Percentiles rank a stretch among this genome's conserved stretches.
These are phyloP conservation scores for Eudemis profundana DNA, from an alignment of 2,888 invertebrate species.

Conservation along the genomic window DNA sequence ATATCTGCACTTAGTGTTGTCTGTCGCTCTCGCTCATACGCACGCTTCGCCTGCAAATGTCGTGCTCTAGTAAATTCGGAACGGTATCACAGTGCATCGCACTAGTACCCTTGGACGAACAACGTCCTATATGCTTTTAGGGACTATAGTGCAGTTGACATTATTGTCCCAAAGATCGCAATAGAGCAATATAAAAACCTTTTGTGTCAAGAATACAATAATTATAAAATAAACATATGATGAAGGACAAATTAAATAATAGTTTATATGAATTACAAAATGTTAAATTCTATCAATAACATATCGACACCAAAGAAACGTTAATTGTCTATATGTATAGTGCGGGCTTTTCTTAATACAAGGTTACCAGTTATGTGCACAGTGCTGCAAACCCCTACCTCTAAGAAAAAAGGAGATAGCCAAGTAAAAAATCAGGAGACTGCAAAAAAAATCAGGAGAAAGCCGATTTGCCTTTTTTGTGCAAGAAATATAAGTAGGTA, in stretches of 20 bases:
- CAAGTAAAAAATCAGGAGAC: too few species aligned
- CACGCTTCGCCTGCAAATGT: slow-evolving; percentile 17
- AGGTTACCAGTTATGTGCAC: slow-evolving; percentile 3
- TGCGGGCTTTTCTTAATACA: too few species aligned
- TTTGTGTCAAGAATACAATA: not conserved
- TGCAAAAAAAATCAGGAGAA: too few species aligned
- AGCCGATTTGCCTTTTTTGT: too few species aligned
- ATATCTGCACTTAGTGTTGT: not conserved
- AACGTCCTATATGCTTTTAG: not conserved
- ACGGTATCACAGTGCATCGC: slow-evolving; percentile 35
- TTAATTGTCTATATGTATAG: slow-evolving; percentile 1
- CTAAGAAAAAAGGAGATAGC: too few species aligned
- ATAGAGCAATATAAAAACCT: not conserved
- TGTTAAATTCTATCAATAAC: too few species aligned
- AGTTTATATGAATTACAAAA: too few species aligned
- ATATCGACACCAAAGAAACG: too few species aligned
- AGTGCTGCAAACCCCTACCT: too few species aligned
- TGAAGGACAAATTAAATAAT: too few species aligned
- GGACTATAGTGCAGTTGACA: not conserved
- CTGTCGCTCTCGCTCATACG: not conserved
- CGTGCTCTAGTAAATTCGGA: slow-evolving; percentile 47
- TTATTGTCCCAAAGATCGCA: not conserved
- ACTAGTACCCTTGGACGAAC: slow-evolving; percentile 5
- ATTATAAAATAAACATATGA: not conserved
- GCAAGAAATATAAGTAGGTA: too few species aligned